Conservation (phyloP, 2,113 vertebrate genomes). For the Seriola aureovittata region DNA sequence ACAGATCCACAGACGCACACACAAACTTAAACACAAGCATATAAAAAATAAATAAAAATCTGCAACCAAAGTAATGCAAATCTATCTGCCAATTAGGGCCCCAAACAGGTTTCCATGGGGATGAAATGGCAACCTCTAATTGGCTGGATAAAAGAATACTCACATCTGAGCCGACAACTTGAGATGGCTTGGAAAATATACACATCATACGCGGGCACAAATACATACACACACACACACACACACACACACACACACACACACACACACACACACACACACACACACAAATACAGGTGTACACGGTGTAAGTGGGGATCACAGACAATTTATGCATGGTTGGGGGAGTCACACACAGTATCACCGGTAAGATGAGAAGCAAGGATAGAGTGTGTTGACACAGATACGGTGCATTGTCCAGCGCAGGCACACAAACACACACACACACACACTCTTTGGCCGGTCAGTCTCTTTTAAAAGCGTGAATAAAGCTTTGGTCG, state of each 20-base stretch:
- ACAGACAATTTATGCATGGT: conserved; percentile 66
- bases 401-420: conserved; percentile 65
- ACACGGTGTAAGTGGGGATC: conserved; percentile 54
- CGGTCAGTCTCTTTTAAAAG: conserved; percentile 70
- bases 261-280: too few species aligned
- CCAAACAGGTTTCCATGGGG: conserved; percentile 75
- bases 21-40: conserved; percentile 42
- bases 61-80: conserved; percentile 82
- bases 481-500: conserved; percentile 76
- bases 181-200: conserved; percentile 67
- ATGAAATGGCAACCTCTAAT: conserved; percentile 77
- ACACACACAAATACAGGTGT: conserved; percentile 6
- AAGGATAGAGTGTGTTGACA: conserved; percentile 68
- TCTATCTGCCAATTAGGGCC: conserved; percentile 74
- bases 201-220: conserved; percentile 1
- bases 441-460: conserved; percentile 52
- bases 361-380: conserved; percentile 75
- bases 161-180: conserved; percentile 72
- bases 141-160: conserved; percentile 74
- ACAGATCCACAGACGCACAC: conserved; percentile 26
- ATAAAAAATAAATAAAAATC: conserved; percentile 6
- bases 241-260: too few species aligned
- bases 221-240: background rate
- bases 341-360: conserved; percentile 62
- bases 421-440: conserved; percentile 28